phyloP scores from a whole-genome alignment of 2,888 invertebrate species.

The Muschampia staudingeri region DNA sequence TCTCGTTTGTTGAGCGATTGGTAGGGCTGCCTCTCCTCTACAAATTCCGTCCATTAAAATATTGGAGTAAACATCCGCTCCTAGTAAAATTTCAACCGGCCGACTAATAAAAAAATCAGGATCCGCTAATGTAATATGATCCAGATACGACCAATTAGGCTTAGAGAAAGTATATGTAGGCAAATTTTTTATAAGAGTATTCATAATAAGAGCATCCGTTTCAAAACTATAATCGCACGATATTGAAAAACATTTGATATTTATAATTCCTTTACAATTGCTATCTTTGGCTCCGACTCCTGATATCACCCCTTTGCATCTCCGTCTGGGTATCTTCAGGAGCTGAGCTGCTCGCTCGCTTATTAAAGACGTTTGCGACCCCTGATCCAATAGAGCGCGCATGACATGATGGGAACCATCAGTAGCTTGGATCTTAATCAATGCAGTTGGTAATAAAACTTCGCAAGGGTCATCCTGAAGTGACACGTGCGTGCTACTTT shows the following conservation, averaged over 20 bases:
- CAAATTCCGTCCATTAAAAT: conserved; percentile 21
- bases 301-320: conserved; percentile 29
- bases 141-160: conserved; percentile 5
- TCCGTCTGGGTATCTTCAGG: conserved; percentile 21
- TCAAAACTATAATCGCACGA: not conserved
- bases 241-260: not conserved
- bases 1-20: not conserved
- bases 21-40: not conserved
- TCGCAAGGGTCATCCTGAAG: not conserved
- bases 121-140: conserved; percentile 21
- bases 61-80: not conserved
- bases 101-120: not conserved
- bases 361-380: conserved; percentile 43
- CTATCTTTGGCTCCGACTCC: conserved; percentile 20
- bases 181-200: conserved; percentile 15
- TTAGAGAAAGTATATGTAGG: conserved; percentile 2
- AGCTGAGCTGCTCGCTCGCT: conserved; percentile 32
- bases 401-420: not conserved
- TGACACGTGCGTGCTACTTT: conserved; percentile 6
- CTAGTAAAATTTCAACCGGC: conserved; percentile 20
- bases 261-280: not conserved
- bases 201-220: conserved; percentile 22
- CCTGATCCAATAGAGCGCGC: conserved; percentile 38
- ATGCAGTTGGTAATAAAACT: conserved; percentile 13
- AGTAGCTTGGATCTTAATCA: not conserved